phyloP scores from a whole-genome alignment of 2,113 vertebrate genomes.

The Mustelus asterias region DNA sequence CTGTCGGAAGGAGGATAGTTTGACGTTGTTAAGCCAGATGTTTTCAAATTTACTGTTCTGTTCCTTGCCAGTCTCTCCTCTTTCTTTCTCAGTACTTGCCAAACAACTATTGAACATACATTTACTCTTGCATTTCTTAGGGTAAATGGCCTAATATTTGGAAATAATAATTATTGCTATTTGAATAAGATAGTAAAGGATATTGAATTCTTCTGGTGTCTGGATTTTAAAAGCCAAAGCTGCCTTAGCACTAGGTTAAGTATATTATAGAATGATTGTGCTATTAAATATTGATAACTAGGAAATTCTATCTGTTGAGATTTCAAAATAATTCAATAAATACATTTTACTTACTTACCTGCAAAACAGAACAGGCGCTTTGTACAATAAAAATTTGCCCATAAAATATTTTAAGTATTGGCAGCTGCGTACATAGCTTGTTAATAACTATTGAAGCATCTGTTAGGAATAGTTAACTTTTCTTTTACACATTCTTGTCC shows the following conservation, averaged over 20 bases:
- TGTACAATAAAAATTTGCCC: slow-evolving; percentile 24
- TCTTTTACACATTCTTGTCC: slow-evolving; percentile 35
- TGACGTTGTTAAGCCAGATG: background rate
- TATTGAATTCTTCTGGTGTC: background rate
- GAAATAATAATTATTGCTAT: background rate
- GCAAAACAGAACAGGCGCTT: slow-evolving; percentile 24
- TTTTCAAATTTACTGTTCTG: background rate
- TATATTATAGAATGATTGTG: background rate
- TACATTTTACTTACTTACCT: slow-evolving; percentile 31
- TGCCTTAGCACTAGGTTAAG: background rate
- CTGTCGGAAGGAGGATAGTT: background rate
- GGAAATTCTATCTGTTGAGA: background rate
- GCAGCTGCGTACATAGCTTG: slow-evolving; percentile 32
- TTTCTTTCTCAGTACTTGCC: background rate
- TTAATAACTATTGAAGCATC: slow-evolving; percentile 35
- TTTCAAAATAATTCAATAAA: slow-evolving; percentile 34
- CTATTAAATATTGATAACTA: slow-evolving; percentile 19
- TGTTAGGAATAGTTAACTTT: slow-evolving; percentile 37
- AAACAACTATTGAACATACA: background rate
- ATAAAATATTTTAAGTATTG: slow-evolving; percentile 36
- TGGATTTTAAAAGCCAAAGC: background rate
- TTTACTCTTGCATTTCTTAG: background rate
- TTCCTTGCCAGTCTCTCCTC: background rate
- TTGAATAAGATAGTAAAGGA: background rate
- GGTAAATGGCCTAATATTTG: background rate